phyloP scores from a whole-genome alignment of 1,140 invertebrate species.

The Gryon sp. region DNA sequence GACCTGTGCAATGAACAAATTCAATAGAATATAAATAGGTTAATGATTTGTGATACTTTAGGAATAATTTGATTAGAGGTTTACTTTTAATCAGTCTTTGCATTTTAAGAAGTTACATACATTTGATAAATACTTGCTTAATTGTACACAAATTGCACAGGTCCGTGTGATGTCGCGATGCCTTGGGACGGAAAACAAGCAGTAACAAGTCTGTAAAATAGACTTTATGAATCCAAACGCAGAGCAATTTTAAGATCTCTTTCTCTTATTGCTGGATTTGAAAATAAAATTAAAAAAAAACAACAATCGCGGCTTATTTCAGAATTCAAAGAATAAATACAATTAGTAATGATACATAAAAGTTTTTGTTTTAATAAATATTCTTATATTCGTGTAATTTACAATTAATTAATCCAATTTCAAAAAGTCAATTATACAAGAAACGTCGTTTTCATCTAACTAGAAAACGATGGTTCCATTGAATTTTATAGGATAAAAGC shows the following conservation, averaged over 20 bases:
- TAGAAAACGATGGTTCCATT: too few species aligned
- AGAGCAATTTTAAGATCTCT: slow-evolving; percentile 1
- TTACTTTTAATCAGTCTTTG: slow-evolving; percentile 56
- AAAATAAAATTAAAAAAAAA: slow-evolving; percentile 1
- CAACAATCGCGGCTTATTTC: too few species aligned
- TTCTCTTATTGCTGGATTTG: slow-evolving; percentile 9
- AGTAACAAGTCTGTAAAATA: slow-evolving; percentile 23
- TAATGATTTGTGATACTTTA: slow-evolving; percentile 14
- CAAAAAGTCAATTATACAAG: too few species aligned
- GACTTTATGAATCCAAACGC: slow-evolving; percentile 32
- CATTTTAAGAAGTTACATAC: slow-evolving; percentile 43
- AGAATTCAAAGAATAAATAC: too few species aligned
- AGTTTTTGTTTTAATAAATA: too few species aligned
- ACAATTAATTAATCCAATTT: too few species aligned
- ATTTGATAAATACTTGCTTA: slow-evolving; percentile 40
- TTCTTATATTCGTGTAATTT: too few species aligned
- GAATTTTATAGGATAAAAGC: too few species aligned
- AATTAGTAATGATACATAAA: too few species aligned
- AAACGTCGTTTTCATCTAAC: too few species aligned
- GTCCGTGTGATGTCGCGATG: slow-evolving; percentile 25
- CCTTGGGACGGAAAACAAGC: slow-evolving; percentile 57
- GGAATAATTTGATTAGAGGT: slow-evolving; percentile 46
- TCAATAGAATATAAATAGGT: background rate
- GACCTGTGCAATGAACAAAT: slow-evolving; percentile 41
- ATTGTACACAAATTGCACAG: slow-evolving; percentile 51